Conservation (phyloP, 2,113 vertebrate species). For the Salvator merianae region DNA sequence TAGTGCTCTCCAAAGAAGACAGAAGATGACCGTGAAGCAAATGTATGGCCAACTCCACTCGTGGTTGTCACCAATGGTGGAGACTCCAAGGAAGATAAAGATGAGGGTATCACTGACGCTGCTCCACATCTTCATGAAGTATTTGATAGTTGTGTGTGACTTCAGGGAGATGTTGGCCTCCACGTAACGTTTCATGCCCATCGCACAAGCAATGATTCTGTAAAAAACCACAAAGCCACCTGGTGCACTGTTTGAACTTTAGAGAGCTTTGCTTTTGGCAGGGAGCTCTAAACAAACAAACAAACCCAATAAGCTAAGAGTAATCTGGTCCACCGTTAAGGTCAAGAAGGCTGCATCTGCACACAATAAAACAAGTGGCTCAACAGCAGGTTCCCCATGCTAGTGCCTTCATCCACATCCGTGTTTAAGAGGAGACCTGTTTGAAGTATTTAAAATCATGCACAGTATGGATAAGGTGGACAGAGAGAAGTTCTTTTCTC, state of each 20-base stretch:
- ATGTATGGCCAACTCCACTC: conserved; percentile 85
- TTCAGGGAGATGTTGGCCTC: conserved; percentile 85
- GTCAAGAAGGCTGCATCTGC: too few relatives aligned
- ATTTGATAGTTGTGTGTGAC: conserved; percentile 84
- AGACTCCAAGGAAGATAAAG: conserved; percentile 85
- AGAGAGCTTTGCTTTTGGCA: too few relatives aligned
- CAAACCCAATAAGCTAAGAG: too few relatives aligned
- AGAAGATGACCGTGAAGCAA: conserved; percentile 82
- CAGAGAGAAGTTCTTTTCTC: too few relatives aligned
- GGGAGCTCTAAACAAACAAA: too few relatives aligned
- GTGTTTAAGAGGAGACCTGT: too few relatives aligned
- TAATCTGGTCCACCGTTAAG: too few relatives aligned
- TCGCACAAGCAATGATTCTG: conserved; percentile 83
- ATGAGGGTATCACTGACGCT: conserved; percentile 84
- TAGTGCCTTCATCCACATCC: too few relatives aligned
- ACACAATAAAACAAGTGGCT: too few relatives aligned
- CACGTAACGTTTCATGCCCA: conserved; percentile 86
- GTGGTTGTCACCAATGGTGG: conserved; percentile 81
- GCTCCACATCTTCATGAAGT: conserved; percentile 90
- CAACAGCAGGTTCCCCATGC: too few relatives aligned
- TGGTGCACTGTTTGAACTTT: neutral
- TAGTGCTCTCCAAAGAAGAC: conserved; percentile 79
- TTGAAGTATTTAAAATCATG: too few relatives aligned
- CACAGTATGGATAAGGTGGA: too few relatives aligned
- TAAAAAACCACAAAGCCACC: neutral